Evolutionary conservation across 2,113 vertebrate species (phyloP).

Genomic region (Leiothrix lutea): DNA sequence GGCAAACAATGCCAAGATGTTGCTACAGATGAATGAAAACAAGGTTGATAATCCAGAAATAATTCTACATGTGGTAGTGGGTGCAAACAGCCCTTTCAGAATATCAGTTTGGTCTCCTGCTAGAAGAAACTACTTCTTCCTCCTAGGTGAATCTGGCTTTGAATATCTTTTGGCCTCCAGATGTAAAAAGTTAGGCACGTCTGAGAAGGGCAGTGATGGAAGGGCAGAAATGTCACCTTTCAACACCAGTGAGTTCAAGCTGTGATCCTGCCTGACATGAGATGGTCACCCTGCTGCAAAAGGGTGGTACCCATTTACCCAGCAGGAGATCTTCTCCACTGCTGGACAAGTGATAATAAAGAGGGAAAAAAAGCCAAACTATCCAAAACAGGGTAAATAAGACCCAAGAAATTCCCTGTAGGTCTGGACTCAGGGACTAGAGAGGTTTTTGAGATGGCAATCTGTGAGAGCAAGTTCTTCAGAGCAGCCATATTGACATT

Average conservation of each 20-base stretch:
- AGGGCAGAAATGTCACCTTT: neutral
- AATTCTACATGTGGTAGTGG: neutral
- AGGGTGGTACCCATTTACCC: neutral
- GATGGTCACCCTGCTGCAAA: neutral
- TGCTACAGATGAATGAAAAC: neutral
- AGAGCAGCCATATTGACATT: neutral
- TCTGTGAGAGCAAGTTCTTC: neutral
- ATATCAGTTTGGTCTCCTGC: neutral
- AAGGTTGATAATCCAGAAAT: neutral
- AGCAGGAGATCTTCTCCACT: neutral
- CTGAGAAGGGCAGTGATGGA: neutral
- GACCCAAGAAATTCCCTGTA: neutral
- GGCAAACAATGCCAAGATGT: neutral
- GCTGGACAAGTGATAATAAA: neutral
- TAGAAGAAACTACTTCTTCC: neutral
- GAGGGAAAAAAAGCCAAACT: neutral
- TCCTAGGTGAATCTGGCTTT: neutral
- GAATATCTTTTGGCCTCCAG: neutral
- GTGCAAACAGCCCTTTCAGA: neutral
- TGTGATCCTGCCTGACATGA: neutral
- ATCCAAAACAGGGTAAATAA: neutral
- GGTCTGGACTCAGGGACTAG: neutral
- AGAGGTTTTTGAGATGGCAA: neutral
- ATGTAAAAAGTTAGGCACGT: neutral
- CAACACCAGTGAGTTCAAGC: neutral